Evolutionary conservation across 2,113 vertebrate species (phyloP).

Genomic region (Herpailurus yagouaroundi): DNA sequence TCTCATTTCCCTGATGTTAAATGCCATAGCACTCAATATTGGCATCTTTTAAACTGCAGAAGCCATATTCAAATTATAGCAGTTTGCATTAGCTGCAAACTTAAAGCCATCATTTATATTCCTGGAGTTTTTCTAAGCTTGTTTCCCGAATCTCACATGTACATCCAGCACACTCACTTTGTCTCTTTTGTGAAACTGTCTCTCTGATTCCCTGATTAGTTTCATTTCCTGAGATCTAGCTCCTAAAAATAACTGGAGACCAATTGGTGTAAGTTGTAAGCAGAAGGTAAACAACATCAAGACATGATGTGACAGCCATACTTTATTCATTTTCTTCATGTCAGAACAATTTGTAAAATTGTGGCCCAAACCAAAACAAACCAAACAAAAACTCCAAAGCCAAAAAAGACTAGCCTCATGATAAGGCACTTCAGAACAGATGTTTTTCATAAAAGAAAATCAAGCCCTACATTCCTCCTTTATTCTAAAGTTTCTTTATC

Average conservation of each 20-base stretch:
- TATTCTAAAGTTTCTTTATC: not conserved
- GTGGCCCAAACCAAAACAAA: not conserved
- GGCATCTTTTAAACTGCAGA: slow-evolving; percentile 51
- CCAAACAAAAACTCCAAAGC: not conserved
- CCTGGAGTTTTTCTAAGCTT: not conserved
- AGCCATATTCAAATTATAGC: slow-evolving; percentile 54
- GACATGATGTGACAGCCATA: not conserved
- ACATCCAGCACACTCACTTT: not conserved
- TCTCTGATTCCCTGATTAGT: not conserved
- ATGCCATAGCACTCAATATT: slow-evolving; percentile 42
- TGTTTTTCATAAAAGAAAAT: not conserved
- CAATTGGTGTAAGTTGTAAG: not conserved
- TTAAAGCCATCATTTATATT: not conserved
- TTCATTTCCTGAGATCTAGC: not conserved
- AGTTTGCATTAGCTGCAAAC: slow-evolving; percentile 27
- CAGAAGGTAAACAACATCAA: not conserved
- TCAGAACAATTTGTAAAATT: slow-evolving; percentile 34
- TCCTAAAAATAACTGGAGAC: not conserved
- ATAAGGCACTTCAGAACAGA: not conserved
- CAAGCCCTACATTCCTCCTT: not conserved
- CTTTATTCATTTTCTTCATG: slow-evolving; percentile 7
- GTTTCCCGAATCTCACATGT: not conserved
- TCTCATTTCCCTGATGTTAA: slow-evolving; percentile 68
- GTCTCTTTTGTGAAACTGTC: not conserved
- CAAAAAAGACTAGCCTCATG: not conserved